These are phyloP conservation scores for Lordiphosa clarofinis DNA, from an alignment of 1,140 invertebrate species.

Conservation along the genomic window DNA sequence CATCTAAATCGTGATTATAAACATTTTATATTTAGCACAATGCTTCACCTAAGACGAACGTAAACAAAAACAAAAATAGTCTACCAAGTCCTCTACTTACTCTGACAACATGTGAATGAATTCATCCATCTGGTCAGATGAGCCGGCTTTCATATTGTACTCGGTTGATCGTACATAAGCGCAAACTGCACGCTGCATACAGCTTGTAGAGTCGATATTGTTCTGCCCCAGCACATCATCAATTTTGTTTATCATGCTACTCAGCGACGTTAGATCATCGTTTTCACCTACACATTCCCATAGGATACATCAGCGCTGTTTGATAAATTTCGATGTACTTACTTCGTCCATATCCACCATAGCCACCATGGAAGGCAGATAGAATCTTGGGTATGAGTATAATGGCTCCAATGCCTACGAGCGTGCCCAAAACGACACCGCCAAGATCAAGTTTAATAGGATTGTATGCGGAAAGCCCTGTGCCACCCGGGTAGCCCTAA, in stretches of 20 bases:
- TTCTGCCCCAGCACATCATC: constrained; percentile 86
- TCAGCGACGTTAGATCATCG: constrained; percentile 82
- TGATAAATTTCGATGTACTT: constrained; percentile 58
- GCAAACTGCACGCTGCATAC: constrained; percentile 88
- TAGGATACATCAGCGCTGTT: background rate
- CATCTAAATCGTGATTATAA: constrained; percentile 29
- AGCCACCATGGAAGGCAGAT: constrained; percentile 85
- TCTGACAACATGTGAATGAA: constrained; percentile 84
- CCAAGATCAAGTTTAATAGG: constrained; percentile 90
- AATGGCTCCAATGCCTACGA: constrained; percentile 88
- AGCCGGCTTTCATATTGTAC: constrained; percentile 83
- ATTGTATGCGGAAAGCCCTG: constrained; percentile 82
- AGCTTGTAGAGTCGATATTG: constrained; percentile 88
- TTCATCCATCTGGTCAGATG: constrained; percentile 84
- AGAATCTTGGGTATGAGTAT: constrained; percentile 89
- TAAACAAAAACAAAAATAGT: constrained; percentile 31
- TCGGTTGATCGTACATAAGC: constrained; percentile 86
- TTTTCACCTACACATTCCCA: constrained; percentile 81
- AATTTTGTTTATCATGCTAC: constrained; percentile 85
- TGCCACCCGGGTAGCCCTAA: constrained; percentile 79
- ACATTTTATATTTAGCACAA: constrained; percentile 35
- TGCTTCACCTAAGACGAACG: constrained; percentile 18
- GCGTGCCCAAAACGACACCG: constrained; percentile 88
- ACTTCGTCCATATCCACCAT: constrained; percentile 87
- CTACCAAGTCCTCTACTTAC: constrained; percentile 77